Conservation (phyloP, 2,888 invertebrate species). For the Lasioglossum vierecki region DNA sequence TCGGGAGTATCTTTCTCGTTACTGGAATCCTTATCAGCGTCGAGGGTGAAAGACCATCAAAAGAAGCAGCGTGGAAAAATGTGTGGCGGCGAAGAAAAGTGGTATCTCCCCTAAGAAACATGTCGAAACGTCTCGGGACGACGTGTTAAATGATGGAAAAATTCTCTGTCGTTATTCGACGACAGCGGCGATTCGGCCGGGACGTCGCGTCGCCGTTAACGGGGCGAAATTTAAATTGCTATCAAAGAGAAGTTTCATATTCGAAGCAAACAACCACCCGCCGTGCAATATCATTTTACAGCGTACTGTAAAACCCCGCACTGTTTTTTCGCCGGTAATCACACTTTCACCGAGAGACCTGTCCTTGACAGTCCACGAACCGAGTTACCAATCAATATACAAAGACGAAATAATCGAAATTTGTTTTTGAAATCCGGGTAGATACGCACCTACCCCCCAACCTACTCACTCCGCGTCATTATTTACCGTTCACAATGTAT, state of each 20-base stretch:
- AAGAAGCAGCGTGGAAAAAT: slow-evolving; percentile 31
- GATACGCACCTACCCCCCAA: not conserved
- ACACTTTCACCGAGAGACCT: slow-evolving; percentile 21
- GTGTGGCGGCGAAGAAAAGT: slow-evolving; percentile 14
- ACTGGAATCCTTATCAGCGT: slow-evolving; percentile 52
- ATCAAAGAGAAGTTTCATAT: slow-evolving; percentile 3
- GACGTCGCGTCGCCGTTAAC: not conserved
- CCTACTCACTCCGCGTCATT: slow-evolving; percentile 38
- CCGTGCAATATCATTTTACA: not conserved
- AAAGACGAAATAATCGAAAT: slow-evolving; percentile 47
- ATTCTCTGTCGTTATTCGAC: not conserved
- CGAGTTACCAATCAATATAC: not conserved
- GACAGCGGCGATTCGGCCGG: not conserved
- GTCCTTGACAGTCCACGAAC: not conserved
- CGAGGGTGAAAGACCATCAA: slow-evolving; percentile 25
- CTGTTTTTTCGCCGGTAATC: not conserved
- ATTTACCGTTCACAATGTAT: slow-evolving; percentile 68
- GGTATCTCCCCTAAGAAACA: not conserved
- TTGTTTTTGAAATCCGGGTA: slow-evolving; percentile 65
- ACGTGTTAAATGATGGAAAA: not conserved
- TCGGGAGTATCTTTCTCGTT: slow-evolving; percentile 57
- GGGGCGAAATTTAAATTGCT: not conserved
- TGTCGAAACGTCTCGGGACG: not conserved
- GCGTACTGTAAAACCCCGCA: not conserved
- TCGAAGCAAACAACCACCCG: not conserved